Base-by-base conservation (phyloP, 2,113 vertebrate species). In the Hippocampus zosterae region DNA sequence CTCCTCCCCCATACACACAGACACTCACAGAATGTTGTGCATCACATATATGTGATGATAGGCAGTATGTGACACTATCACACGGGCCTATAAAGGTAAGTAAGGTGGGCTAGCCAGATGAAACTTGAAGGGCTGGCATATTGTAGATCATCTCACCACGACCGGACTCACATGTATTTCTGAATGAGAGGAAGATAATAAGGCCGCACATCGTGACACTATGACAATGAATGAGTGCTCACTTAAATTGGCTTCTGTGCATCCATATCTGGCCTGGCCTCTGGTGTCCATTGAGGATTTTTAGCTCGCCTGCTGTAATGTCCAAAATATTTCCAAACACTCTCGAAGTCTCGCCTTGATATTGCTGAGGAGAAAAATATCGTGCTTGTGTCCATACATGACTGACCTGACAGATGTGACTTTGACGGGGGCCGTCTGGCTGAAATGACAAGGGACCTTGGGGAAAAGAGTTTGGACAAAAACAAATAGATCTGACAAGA, bases 71-170 rank as follows among this genome's bases (percentile, higher is more conserved):
- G 23, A 25, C 69, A 71, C 73, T 86, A 86, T 91, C 87, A 87
- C 63, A 67, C 40, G 65, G 73, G 66, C 65, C 79, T 69, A 87
- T 91, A 88, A 91, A 88, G 81, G 85, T 87, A 89, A 91, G 87
- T 85, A 84, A 89, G 88, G 84, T 66, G 41, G 33, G 68, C 50
- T 71, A 75, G 77, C 75, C 19, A n/a, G 88, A 89, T 87, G 81
- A 84, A 91, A 89, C 86, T 69, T 70, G 62, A 77, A 67, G 61
- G 72, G 74, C 77, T 80, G 78, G 57, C 65, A 27, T 70, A 74
- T 73, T 48, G 76, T 88, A 84, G 80, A 90, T 90, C 86, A 88
- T 88, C 73, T 55, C 71, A 59, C 65, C 61, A 52, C 72, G 61
- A 77, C 71, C 50, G 3, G 73, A 8, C 70, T 68, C 67, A 6